A percentile compares a stretch with the other conserved stretches of the same genome.
phyloP scores from a whole-genome alignment of 2,888 invertebrate genomes.

The Kuschelorhynchus macadamiae region DNA sequence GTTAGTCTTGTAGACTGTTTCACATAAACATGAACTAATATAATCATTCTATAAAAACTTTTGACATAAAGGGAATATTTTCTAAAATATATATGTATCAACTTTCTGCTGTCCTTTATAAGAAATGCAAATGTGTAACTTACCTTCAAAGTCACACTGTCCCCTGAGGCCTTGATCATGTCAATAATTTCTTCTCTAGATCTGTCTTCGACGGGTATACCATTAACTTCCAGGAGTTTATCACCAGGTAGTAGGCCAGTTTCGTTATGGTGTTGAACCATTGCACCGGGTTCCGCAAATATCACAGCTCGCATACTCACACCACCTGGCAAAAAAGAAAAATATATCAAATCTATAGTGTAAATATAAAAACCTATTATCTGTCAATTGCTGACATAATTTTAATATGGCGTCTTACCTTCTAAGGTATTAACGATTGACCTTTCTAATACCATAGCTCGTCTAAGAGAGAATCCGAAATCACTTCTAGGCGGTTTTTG shows the following conservation, averaged over 20 bases:
- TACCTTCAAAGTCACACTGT: slow-evolving; percentile 88
- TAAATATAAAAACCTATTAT: too few species aligned
- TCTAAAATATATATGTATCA: too few species aligned
- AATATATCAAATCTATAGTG: neutral
- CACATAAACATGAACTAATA: too few species aligned
- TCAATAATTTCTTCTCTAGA: slow-evolving; percentile 94
- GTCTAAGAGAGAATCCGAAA: slow-evolving; percentile 93
- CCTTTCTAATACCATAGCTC: slow-evolving; percentile 87
- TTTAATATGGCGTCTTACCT: too few species aligned
- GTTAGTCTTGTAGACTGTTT: too few species aligned
- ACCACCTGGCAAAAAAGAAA: slow-evolving; percentile 32
- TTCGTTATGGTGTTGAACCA: slow-evolving; percentile 77
- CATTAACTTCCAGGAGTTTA: slow-evolving; percentile 92
- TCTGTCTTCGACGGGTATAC: slow-evolving; percentile 85
- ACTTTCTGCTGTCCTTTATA: too few species aligned
- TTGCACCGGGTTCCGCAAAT: slow-evolving; percentile 91
- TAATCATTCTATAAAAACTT: too few species aligned
- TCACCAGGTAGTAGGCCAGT: slow-evolving; percentile 96
- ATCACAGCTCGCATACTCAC: slow-evolving; percentile 82
- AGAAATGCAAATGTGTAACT: slow-evolving; percentile 62
- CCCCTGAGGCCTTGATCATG: slow-evolving; percentile 89
- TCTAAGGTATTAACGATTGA: slow-evolving; percentile 51
- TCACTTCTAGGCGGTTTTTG: slow-evolving; percentile 90
- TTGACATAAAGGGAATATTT: too few species aligned
- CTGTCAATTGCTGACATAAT: too few species aligned